Evolutionary conservation across 53 echinoderm and acorn worm species (phyloP).

Genomic region (Paelopatides confundens): DNA sequence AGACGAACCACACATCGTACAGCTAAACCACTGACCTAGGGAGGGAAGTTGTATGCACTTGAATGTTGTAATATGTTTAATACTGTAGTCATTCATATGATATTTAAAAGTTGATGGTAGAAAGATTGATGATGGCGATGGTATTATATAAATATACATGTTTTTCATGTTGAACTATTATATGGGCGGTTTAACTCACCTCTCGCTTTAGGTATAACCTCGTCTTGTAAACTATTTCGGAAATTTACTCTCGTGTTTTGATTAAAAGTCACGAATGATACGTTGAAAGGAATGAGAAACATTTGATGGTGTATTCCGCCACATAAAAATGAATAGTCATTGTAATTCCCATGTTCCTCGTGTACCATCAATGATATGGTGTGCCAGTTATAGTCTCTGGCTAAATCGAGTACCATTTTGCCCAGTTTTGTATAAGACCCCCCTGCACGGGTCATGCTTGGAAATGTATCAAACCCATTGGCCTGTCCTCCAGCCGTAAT

Average conservation of each 20-base stretch:
- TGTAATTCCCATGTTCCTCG: constrained; percentile 36
- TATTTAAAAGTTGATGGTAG: no score
- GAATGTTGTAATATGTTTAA: no score
- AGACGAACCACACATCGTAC: no score
- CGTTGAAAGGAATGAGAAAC: constrained; percentile 21
- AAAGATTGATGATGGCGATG: no score
- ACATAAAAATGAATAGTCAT: constrained; percentile 22
- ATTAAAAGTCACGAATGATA: constrained; percentile 33
- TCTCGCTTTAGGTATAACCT: constrained; percentile 67
- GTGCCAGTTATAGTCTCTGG: constrained; percentile 55
- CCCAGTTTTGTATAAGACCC: constrained; percentile 66
- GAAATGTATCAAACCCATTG: constrained; percentile 44
- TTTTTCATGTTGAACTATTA: no score
- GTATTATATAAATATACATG: no score
- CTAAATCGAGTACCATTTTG: constrained; percentile 49
- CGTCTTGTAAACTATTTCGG: constrained; percentile 48
- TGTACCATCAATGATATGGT: constrained; percentile 65
- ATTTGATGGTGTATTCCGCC: neutral
- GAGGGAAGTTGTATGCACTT: no score
- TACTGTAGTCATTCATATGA: no score
- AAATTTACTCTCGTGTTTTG: constrained; percentile 42
- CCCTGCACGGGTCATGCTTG: constrained; percentile 69
- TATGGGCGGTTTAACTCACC: no score
- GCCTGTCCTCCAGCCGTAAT: constrained; percentile 79
- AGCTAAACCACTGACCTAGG: no score